Conservation (phyloP, 2,888 invertebrate genomes). For the Leptinotarsa peninsularis region DNA sequence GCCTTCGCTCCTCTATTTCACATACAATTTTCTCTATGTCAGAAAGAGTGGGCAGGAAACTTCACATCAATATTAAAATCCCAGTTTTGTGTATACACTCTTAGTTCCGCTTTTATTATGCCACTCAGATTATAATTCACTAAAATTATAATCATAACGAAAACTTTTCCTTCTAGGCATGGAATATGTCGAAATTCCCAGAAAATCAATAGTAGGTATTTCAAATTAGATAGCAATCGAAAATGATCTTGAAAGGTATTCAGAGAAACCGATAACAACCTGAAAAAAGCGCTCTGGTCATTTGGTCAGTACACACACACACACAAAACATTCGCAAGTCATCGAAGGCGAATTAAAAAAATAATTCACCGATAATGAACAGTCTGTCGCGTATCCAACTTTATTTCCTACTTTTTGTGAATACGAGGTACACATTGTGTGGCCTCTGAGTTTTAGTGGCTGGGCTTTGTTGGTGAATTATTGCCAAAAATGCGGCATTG, state of each 20-base stretch:
- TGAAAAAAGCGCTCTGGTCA: neutral
- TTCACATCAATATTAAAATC: too few species aligned
- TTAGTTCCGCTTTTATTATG: too few species aligned
- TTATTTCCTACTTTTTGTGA: slow-evolving; percentile 38
- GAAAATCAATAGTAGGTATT: neutral
- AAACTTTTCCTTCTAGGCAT: too few species aligned
- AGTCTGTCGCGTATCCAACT: slow-evolving; percentile 31
- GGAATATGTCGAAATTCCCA: too few species aligned
- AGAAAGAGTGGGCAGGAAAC: too few species aligned
- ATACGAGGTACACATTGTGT: slow-evolving; percentile 32
- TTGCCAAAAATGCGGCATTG: slow-evolving; percentile 49
- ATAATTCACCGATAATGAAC: slow-evolving; percentile 38
- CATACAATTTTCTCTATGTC: too few species aligned
- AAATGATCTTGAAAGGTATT: neutral
- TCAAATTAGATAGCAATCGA: neutral
- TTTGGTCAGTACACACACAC: neutral
- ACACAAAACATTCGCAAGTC: slow-evolving; percentile 38
- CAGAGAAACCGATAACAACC: neutral
- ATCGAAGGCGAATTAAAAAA: slow-evolving; percentile 43
- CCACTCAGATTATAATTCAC: too few species aligned
- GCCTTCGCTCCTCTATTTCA: too few species aligned
- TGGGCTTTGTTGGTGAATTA: slow-evolving; percentile 47
- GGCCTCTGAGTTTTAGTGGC: slow-evolving; percentile 31
- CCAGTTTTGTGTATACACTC: too few species aligned
- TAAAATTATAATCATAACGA: too few species aligned